Evolutionary conservation across 2,888 invertebrate genomes (phyloP).

Genomic region (Leptarthrus brevirostris): DNA sequence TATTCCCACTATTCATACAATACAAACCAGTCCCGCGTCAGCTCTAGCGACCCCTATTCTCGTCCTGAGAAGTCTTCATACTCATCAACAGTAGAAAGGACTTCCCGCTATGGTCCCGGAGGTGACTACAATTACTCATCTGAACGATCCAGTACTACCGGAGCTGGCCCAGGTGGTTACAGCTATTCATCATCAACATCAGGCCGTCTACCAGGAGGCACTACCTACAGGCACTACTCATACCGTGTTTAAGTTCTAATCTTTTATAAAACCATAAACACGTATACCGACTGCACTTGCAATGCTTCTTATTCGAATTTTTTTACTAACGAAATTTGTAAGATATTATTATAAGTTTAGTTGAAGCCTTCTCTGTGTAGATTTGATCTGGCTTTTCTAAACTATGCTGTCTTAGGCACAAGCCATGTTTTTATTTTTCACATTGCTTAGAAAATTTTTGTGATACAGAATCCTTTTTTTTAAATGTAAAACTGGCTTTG

Average conservation of each 20-base stretch:
- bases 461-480: constrained; percentile 39
- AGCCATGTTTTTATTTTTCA: constrained; percentile 32
- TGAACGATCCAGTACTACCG: constrained; percentile 78
- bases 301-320: constrained; percentile 37
- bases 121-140: constrained; percentile 79
- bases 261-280: constrained; percentile 11
- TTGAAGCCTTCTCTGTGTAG: not conserved
- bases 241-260: constrained; percentile 79
- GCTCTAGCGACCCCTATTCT: constrained; percentile 70
- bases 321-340: constrained; percentile 43
- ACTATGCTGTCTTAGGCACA: not conserved
- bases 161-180: constrained; percentile 84
- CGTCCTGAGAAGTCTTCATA: constrained; percentile 77
- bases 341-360: constrained; percentile 13
- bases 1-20: constrained; percentile 84
- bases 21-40: constrained; percentile 72
- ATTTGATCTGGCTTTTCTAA: constrained; percentile 14
- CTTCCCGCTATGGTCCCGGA: constrained; percentile 77
- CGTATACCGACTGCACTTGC: constrained; percentile 37
- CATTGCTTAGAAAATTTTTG: constrained; percentile 46
- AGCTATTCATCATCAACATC: constrained; percentile 83
- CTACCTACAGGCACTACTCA: constrained; percentile 85
- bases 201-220: constrained; percentile 86
- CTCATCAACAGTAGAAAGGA: constrained; percentile 76
- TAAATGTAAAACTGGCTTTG: constrained; percentile 35